These are phyloP conservation scores for Pedicia rivosa DNA, from an alignment of 2,888 invertebrate species.

Conservation along the genomic window DNA sequence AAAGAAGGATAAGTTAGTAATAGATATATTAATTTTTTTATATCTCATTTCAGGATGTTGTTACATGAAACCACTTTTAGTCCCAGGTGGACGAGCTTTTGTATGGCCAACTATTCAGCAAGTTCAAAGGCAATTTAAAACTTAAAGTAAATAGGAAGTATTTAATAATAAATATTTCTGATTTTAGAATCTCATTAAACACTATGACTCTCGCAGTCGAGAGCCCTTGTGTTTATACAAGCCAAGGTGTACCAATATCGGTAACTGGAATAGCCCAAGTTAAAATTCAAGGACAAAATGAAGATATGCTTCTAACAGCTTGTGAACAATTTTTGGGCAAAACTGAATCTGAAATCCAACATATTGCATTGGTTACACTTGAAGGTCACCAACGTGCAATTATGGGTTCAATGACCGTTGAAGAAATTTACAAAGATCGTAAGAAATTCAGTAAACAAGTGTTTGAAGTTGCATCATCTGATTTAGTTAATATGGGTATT, in stretches of 20 bases:
- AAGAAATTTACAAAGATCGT: constrained; percentile 90
- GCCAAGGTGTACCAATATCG: constrained; percentile 92
- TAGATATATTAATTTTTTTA: too few relatives aligned
- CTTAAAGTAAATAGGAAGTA: background rate
- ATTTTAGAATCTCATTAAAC: constrained; percentile 75
- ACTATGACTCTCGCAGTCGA: constrained; percentile 96
- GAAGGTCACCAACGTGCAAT: constrained; percentile 92
- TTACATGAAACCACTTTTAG: constrained; percentile 78
- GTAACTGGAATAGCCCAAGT: constrained; percentile 97
- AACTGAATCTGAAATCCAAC: constrained; percentile 71
- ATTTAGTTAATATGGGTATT: constrained; percentile 92
- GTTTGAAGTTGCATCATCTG: constrained; percentile 88
- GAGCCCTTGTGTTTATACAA: constrained; percentile 89
- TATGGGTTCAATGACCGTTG: constrained; percentile 94
- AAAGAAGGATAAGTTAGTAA: too few relatives aligned
- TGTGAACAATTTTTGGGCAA: constrained; percentile 91
- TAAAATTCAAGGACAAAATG: constrained; percentile 58
- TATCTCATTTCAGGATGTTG: too few relatives aligned
- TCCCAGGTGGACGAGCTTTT: constrained; percentile 93
- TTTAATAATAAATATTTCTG: constrained; percentile 3
- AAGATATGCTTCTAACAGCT: constrained; percentile 61
- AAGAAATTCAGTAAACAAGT: constrained; percentile 92
- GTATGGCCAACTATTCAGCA: constrained; percentile 88
- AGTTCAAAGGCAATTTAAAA: constrained; percentile 48
- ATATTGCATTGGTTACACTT: constrained; percentile 78